Evolutionary conservation across 2,113 vertebrate genomes (phyloP), one percentile per base, ranked within the genome.

Genomic region (Symphodus melops): DNA sequence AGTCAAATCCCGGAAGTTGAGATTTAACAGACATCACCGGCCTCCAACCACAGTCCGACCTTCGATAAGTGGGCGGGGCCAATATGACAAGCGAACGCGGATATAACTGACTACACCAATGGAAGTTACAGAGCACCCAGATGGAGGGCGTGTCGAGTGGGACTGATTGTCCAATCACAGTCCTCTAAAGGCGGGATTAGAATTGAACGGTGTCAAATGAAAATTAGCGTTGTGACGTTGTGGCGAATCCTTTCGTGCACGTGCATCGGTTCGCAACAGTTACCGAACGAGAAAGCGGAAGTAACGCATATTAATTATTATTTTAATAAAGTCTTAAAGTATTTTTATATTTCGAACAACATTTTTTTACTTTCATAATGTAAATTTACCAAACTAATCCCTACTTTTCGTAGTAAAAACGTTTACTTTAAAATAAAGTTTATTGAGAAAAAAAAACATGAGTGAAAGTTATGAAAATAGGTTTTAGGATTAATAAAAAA

Each of bases 1-100:
- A 52, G 10, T 25, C 28, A 20, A 49, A 48, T 84, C 68, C 83
- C 90, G 92, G 94, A 94, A 94, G 84, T 63, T 13, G 0, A 59
- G 1, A 1, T 9, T 48, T 72, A 59, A 87, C 10, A 9, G 79
- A 75, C 28, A 7, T 16, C 53, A 11, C 12, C 1, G 0, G 0
- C 0, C 23, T 39, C 88, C 88, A 92, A 92, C 19, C 75, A 79
- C 5, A 63, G 10, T 1, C 17, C 63, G 19, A 21, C 0, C 1
- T 55, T 37, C 33, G 1, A 19, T 8, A 42, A 20, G 23, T 28
- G 20, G 61, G 57, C 1, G 7, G 54, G 1, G 5, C 12, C 2
- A 2, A 8, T 0, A 37, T 0, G 2, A 37, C 0, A 20, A 20
- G 0, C 0, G 0, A 1, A 4, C n/a, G 2, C 11, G 1, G 3